Conservation (phyloP, 2,888 invertebrate genomes). For the Clostera curtula region DNA sequence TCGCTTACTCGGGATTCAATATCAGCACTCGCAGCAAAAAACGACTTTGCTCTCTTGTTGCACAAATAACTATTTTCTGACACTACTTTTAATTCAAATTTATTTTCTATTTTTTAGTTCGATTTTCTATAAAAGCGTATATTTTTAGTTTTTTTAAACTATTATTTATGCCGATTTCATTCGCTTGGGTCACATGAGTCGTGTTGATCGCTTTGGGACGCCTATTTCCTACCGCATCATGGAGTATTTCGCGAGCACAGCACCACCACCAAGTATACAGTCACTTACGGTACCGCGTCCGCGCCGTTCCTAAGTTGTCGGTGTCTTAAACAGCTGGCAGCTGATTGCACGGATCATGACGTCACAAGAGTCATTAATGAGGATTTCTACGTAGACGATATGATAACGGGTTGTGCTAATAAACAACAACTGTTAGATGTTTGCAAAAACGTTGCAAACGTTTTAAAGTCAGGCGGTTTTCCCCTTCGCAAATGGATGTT, state of each 20-base stretch:
- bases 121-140: too few species aligned
- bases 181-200: slow-evolving; percentile 14
- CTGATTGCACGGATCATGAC: neutral
- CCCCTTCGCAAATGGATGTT: too few species aligned
- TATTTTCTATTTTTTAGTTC: too few species aligned
- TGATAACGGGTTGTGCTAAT: neutral
- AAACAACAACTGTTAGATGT: neutral
- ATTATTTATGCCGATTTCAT: slow-evolving; percentile 14
- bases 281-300: neutral
- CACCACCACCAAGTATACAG: too few species aligned
- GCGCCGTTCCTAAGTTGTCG: slow-evolving; percentile 1
- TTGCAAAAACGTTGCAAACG: neutral
- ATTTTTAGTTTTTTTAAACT: too few species aligned
- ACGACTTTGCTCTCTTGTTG: too few species aligned
- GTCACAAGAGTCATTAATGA: neutral
- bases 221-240: slow-evolving; percentile 2
- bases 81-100: too few species aligned
- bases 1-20: too few species aligned
- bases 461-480: neutral
- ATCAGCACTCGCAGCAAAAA: too few species aligned
- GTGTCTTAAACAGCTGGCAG: neutral
- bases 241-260: too few species aligned
- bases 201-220: slow-evolving; percentile 1
- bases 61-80: too few species aligned
- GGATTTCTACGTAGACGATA: slow-evolving; percentile 1